Base-by-base conservation (phyloP, 1,140 invertebrate species). In the Bombus waltoni region DNA sequence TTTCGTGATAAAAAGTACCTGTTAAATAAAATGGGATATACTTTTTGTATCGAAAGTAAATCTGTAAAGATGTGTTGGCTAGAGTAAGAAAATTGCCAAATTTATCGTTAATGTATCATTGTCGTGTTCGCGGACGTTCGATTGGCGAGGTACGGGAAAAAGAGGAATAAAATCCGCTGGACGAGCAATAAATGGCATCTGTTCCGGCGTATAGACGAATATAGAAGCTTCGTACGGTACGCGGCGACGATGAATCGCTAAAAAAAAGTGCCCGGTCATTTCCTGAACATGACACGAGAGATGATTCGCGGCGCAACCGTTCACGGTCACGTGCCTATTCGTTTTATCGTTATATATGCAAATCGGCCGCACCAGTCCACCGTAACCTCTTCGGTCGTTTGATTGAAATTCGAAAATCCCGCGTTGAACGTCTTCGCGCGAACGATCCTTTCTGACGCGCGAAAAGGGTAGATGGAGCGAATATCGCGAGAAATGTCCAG, bases 251-350 rank as follows among this genome's bases (percentile, higher is more conserved):
- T 66, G 81, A 70, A 83, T 76, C 65, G 65, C 28, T 38, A 18
- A 53, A 66, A 53, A 70, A 77, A 83, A 44, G 18, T 35, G 5
- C 38, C 32, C 3, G 11, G 11, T 38, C 65, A 83, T 83, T 83
- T 83, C 82, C 82, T 78, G 82, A n/a, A 83, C 65, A 83, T 42
- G 81, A 75, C 73, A 83, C 81, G 53, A 40, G 38, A 22, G 74
- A 75, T 42, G 74, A 77, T 38, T 70, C 44, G 62, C 44, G 59
- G 18, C n/a, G 10, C 28, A 28, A 40, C 32, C 25, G 22, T 65
- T 76, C 81, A 38, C 62, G 73, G 53, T 11, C 82, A 70, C 65
- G 65, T 78, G 74, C 38, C 22, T 53, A n/a, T 28, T n/a, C 65
- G 70, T 78, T 83, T 83, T 40, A 59, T 59, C 44, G 57, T 42